Evolutionary conservation across 2,888 invertebrate species (phyloP).

Genomic region (Rhaphigaster nebulosa): DNA sequence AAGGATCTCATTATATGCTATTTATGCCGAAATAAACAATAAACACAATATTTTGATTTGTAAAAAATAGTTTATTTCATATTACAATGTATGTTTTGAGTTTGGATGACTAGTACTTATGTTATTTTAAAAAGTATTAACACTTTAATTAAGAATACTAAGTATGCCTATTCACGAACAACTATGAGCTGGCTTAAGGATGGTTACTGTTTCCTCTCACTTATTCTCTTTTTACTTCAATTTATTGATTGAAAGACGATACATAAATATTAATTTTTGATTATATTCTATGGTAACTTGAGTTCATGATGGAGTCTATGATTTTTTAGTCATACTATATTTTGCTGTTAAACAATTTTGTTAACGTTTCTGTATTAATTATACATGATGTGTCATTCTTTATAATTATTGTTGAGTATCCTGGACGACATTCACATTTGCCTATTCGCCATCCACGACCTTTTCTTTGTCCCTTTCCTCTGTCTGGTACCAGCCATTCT

Average conservation of each 20-base stretch:
- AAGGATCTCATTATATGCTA: no score
- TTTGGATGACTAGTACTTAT: background rate
- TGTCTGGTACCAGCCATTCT: slow-evolving; percentile 77
- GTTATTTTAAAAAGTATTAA: background rate
- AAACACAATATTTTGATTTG: background rate
- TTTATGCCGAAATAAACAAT: background rate
- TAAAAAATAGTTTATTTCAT: slow-evolving; percentile 17
- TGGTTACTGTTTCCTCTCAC: background rate
- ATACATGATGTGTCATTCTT: slow-evolving; percentile 35
- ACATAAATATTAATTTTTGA: slow-evolving; percentile 12
- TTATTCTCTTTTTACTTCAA: background rate
- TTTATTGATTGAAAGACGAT: background rate
- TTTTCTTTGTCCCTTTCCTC: slow-evolving; percentile 68
- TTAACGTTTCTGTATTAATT: slow-evolving; percentile 34
- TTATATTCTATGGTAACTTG: slow-evolving; percentile 19
- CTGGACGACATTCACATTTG: slow-evolving; percentile 80
- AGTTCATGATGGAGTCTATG: background rate
- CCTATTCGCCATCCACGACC: slow-evolving; percentile 69
- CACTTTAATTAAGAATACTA: background rate
- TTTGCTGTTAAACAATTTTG: slow-evolving; percentile 9
- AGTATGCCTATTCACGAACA: background rate
- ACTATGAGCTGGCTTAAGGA: background rate
- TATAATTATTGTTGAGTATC: slow-evolving; percentile 70
- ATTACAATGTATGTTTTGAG: slow-evolving; percentile 3
- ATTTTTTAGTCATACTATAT: background rate